Evolutionary conservation across 2,113 vertebrate species (phyloP).

Genomic region (Camelus bactrianus): DNA sequence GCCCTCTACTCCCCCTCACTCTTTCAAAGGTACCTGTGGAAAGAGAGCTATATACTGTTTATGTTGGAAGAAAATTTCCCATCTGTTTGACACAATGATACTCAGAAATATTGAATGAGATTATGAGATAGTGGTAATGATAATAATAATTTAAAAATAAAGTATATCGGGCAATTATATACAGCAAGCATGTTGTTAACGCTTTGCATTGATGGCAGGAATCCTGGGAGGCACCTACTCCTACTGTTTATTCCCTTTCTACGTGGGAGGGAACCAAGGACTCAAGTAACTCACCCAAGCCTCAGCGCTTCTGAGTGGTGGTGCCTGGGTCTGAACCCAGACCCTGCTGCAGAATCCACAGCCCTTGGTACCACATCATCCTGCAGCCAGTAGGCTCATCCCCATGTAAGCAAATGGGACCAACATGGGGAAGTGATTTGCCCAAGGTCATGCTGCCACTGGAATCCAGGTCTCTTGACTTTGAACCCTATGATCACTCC

Average conservation of each 20-base stretch:
- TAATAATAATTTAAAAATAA: background rate
- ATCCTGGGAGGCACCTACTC: background rate
- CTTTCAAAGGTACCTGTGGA: background rate
- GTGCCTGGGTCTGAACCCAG: background rate
- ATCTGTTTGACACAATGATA: background rate
- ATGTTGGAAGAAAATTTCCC: background rate
- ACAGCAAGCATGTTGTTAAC: rapidly evolving
- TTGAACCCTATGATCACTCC: background rate
- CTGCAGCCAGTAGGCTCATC: background rate
- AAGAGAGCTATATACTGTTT: background rate
- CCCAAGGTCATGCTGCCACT: too few species aligned
- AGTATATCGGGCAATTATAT: background rate
- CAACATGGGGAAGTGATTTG: background rate
- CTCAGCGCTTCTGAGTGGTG: background rate
- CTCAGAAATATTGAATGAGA: background rate
- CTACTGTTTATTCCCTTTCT: background rate
- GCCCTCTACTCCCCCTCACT: too few species aligned
- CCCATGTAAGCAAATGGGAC: background rate
- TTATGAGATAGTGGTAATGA: background rate
- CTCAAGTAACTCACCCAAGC: background rate
- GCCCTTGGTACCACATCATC: background rate
- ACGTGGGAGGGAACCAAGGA: background rate
- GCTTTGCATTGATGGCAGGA: too few species aligned
- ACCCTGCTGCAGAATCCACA: too few species aligned
- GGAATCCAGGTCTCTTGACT: background rate